phyloP scores from a whole-genome alignment of 2,113 vertebrate species.

The Chloebia gouldiae region DNA sequence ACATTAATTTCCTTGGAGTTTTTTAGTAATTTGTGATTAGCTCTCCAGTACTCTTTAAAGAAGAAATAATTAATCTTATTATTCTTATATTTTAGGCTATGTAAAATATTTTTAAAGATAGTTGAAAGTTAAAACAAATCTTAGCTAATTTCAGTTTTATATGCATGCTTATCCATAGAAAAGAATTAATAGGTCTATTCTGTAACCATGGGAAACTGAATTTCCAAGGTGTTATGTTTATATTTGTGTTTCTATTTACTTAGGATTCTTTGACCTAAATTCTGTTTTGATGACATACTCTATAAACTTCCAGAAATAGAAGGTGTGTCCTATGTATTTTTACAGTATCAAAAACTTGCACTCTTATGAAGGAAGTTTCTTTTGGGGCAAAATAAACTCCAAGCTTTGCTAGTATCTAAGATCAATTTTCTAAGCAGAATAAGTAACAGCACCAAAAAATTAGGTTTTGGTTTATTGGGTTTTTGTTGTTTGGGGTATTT shows the following conservation, averaged over 20 bases:
- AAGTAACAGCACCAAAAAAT: not conserved
- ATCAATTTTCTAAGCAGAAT: not conserved
- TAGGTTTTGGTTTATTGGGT: not conserved
- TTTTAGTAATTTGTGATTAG: not conserved
- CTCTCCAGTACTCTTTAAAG: not conserved
- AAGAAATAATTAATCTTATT: not conserved
- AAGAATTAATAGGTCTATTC: not conserved
- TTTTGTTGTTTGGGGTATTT: not conserved
- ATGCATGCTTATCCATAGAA: not conserved
- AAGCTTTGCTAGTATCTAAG: not conserved
- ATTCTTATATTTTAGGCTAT: not conserved
- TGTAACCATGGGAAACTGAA: not conserved
- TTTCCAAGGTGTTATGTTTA: not conserved
- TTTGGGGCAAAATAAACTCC: not conserved
- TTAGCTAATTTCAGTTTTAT: not conserved
- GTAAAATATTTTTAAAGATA: not conserved
- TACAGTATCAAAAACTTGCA: not conserved
- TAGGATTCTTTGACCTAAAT: not conserved
- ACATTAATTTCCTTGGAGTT: not conserved
- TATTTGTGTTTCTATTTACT: not conserved
- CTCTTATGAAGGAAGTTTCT: not conserved
- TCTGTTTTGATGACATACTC: not conserved
- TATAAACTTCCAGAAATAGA: not conserved
- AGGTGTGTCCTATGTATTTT: not conserved
- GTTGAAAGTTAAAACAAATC: not conserved